A percentile compares a stretch with the other conserved stretches of the same genome.
Conservation (phyloP, 2,888 invertebrate genomes). For the Mesoligia furuncula region DNA sequence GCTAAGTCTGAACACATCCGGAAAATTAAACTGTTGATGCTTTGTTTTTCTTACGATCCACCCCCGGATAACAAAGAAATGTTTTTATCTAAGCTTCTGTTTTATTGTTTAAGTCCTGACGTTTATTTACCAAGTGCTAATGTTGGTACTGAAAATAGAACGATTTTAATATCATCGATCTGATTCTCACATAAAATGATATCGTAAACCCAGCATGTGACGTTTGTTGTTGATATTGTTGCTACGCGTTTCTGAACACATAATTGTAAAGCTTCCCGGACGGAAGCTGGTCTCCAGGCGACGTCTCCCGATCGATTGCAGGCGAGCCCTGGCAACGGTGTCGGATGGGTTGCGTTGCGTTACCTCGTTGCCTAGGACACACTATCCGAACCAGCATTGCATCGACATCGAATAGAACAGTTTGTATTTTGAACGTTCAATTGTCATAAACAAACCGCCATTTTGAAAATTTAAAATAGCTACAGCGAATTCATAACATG, state of each 20-base stretch:
- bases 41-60: slow-evolving; percentile 8
- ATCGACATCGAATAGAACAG: slow-evolving; percentile 5
- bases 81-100: slow-evolving; percentile 9
- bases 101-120: slow-evolving; percentile 24
- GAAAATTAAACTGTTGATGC: slow-evolving; percentile 19
- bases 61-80: neutral
- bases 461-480: neutral
- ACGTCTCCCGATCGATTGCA: slow-evolving; percentile 75
- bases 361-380: neutral
- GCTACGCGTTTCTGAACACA: slow-evolving; percentile 21
- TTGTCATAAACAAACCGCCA: neutral
- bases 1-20: slow-evolving; percentile 15
- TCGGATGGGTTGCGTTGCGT: slow-evolving; percentile 53
- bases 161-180: neutral
- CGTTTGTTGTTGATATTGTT: slow-evolving; percentile 20
- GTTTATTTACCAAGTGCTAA: slow-evolving; percentile 19
- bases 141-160: slow-evolving; percentile 6
- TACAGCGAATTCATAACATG: neutral
- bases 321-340: slow-evolving; percentile 43
- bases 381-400: slow-evolving; percentile 17
- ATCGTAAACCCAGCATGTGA: slow-evolving; percentile 7
- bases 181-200: neutral
- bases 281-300: slow-evolving; percentile 67
- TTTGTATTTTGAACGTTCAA: neutral
- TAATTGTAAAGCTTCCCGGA: slow-evolving; percentile 44